Conservation (phyloP, 2,888 invertebrate species). For the Stictocephala bisonia region DNA sequence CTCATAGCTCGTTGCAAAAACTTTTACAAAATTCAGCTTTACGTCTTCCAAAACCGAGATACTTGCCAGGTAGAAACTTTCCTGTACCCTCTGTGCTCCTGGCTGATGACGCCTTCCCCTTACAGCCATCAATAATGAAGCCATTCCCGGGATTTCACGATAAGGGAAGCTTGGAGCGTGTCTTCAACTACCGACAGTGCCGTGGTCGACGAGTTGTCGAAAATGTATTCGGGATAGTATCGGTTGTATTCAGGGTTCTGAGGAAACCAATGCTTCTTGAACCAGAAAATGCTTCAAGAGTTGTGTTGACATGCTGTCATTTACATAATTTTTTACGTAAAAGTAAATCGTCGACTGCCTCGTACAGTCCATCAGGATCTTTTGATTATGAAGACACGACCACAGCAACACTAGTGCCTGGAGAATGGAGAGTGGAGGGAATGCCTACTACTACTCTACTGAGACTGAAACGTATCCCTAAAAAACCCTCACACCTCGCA, state of each 20-base stretch:
- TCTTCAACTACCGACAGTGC: conserved; percentile 60
- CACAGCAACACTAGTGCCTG: conserved; percentile 41
- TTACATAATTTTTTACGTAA: conserved; percentile 58
- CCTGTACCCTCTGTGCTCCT: conserved; percentile 58
- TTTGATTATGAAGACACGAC: conserved; percentile 43
- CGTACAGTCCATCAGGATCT: conserved; percentile 36
- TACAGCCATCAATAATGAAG: conserved; percentile 54
- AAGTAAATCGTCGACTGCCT: conserved; percentile 46
- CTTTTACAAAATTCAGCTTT: conserved; percentile 56
- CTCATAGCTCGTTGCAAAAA: conserved; percentile 47
- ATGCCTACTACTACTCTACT: conserved; percentile 34
- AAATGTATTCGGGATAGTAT: conserved; percentile 55
- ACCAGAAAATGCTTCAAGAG: conserved; percentile 53
- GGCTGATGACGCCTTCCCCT: conserved; percentile 56
- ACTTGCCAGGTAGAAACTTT: conserved; percentile 44
- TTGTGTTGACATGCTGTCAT: conserved; percentile 54
- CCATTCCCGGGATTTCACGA: conserved; percentile 54
- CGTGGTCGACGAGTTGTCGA: conserved; percentile 59
- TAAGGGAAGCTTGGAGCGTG: conserved; percentile 53
- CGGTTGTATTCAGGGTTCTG: conserved; percentile 54
- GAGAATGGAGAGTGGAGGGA: conserved; percentile 39
- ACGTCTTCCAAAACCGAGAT: conserved; percentile 52
- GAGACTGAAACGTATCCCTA: conserved; percentile 34
- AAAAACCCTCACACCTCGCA: conserved; percentile 37
- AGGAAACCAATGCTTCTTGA: conserved; percentile 57